phyloP scores from a whole-genome alignment of 2,113 vertebrate genomes.

The Gallinago jamesoni region DNA sequence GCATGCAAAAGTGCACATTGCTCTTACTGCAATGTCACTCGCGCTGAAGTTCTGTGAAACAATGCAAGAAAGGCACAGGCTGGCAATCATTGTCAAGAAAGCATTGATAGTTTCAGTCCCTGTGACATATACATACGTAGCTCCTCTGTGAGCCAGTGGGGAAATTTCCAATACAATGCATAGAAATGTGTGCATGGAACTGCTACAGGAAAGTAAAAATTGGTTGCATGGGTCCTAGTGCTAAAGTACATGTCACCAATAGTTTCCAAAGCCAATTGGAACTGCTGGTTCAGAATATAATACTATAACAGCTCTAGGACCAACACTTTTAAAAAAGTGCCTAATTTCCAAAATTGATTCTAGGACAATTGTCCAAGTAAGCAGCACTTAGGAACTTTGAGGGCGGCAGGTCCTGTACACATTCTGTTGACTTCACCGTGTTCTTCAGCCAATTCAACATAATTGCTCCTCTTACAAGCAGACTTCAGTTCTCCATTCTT shows the following conservation, averaged over 20 bases:
- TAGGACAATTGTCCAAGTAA: not conserved
- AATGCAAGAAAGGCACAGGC: not conserved
- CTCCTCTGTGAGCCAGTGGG: not conserved
- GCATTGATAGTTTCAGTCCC: not conserved
- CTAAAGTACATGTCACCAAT: not conserved
- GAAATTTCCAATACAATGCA: not conserved
- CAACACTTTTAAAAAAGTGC: not conserved
- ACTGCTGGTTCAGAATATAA: not conserved
- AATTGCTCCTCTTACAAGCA: not conserved
- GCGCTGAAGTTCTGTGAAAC: not conserved
- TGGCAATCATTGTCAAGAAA: not conserved
- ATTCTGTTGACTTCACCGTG: not conserved
- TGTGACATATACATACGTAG: not conserved
- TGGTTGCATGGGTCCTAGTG: not conserved
- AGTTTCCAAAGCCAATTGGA: not conserved
- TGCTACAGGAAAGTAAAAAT: not conserved
- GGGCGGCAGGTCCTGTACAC: not conserved
- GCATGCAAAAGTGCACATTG: not conserved
- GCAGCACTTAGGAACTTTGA: not conserved
- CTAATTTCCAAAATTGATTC: not conserved
- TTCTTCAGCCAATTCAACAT: not conserved
- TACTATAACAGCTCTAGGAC: not conserved
- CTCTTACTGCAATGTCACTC: not conserved
- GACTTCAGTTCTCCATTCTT: not conserved
- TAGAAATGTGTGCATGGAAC: not conserved